Percentiles rank a stretch among this genome's conserved stretches.
These are phyloP conservation scores for Leptopilina myrica DNA, from an alignment of 2,888 invertebrate species.

Conservation along the genomic window DNA sequence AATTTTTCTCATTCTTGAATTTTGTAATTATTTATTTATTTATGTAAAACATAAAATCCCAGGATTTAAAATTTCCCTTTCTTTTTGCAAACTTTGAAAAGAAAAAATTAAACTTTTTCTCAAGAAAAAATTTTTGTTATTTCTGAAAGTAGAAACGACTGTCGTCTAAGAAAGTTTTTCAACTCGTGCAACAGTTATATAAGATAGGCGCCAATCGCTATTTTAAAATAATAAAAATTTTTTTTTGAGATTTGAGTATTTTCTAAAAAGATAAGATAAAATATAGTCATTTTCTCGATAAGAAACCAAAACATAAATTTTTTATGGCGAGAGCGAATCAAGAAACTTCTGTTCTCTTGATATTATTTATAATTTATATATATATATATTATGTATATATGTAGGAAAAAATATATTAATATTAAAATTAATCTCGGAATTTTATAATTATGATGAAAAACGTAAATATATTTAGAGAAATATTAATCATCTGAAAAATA, in stretches of 20 bases:
- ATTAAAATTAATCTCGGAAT: too few species aligned
- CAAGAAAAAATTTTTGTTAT: not conserved
- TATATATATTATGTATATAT: not conserved
- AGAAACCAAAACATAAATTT: constrained; percentile 21
- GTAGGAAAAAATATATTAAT: not conserved
- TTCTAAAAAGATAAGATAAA: constrained; percentile 2
- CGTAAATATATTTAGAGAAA: too few species aligned
- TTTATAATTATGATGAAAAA: too few species aligned
- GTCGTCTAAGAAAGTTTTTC: constrained; percentile 12
- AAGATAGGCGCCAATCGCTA: constrained; percentile 17
- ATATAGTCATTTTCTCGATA: not conserved
- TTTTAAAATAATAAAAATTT: not conserved
- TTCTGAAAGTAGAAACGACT: not conserved
- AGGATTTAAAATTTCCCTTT: too few species aligned
- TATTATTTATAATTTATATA: not conserved
- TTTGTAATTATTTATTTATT: too few species aligned
- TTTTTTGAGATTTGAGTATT: not conserved
- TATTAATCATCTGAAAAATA: too few species aligned
- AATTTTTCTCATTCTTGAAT: too few species aligned
- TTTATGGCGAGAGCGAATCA: not conserved
- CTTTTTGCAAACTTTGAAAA: too few species aligned
- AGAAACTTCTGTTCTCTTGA: not conserved
- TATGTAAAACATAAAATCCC: too few species aligned
- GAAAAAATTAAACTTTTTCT: too few species aligned
- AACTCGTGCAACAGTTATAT: constrained; percentile 2